Conservation (phyloP, 2,113 vertebrate genomes). For the Vidua chalybeata region DNA sequence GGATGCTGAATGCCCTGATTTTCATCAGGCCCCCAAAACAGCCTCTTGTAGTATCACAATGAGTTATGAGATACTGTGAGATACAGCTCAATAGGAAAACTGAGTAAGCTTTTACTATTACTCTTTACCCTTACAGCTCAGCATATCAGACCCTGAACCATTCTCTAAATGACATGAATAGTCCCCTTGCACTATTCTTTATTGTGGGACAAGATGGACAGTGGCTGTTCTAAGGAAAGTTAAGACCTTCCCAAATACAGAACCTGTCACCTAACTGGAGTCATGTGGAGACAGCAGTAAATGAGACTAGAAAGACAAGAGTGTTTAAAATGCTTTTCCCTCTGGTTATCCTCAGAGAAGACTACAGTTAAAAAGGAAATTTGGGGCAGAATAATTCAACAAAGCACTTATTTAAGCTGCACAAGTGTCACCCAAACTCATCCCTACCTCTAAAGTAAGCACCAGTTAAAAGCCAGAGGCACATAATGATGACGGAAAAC, state of each 20-base stretch:
- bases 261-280: neutral
- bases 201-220: neutral
- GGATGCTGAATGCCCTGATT: neutral
- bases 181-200: neutral
- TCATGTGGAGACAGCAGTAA: neutral
- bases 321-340: neutral
- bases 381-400: neutral
- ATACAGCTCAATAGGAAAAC: neutral
- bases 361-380: neutral
- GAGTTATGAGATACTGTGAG: neutral
- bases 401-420: neutral
- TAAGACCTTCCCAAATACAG: neutral
- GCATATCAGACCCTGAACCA: neutral
- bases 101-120: neutral
- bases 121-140: neutral
- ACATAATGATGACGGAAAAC: neutral
- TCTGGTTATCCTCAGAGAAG: neutral
- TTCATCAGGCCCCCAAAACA: neutral
- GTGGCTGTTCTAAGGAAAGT: neutral
- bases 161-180: neutral
- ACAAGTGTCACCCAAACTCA: neutral
- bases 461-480: neutral
- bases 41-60: neutral
- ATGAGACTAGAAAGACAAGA: neutral
- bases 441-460: neutral